Base-by-base conservation (phyloP, 2,888 invertebrate species). In the Ochropacha duplaris region DNA sequence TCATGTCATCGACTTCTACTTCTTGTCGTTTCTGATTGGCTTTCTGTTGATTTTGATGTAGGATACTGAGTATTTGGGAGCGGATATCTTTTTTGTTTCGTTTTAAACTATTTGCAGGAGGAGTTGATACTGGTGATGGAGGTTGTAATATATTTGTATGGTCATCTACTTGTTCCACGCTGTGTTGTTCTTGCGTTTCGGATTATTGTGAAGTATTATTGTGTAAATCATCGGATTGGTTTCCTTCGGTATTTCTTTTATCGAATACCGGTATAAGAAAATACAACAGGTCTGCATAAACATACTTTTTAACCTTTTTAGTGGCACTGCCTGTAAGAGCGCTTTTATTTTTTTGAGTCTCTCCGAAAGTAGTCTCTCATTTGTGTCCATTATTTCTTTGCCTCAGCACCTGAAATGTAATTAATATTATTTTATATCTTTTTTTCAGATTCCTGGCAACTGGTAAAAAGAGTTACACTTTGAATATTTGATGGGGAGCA, bases 391-490 rank as follows among this genome's bases (percentile, higher is more conserved):
- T 64, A 62, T 54, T 61, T 64, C 56, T 62, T 62, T 22, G 49
- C 14, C n/a, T 60, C 59, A 44, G 57, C 49, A 59, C 57, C 63
- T 61, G 57, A 57, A 60, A 60, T 52, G 51, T 49, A 52, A 51
- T 58, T 16, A 59, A 55, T 16, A 60, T 57, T 55, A 54, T 16
- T 52, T 51, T 59, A 22, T 31, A 19, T 56, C 57, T 57, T 54
- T 57, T 52, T 64, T 63, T 59, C 63, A 65, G 64, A 65, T 69
- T 62, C 49, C 62, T 66, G 50, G 63, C 58, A 54, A 64, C 61
- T 54, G 63, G 64, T 24, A 65, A 62, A 59, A 64, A 65, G 64
- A 64, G n/a, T 56, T 65, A 55, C 22, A 59, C 4, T 51, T 51
- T 54, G 64, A 62, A n/a, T 65, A 51, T 63, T 12, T 58, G 22